Base-by-base conservation (phyloP, 2,888 invertebrate species). In the Seira ritae region DNA sequence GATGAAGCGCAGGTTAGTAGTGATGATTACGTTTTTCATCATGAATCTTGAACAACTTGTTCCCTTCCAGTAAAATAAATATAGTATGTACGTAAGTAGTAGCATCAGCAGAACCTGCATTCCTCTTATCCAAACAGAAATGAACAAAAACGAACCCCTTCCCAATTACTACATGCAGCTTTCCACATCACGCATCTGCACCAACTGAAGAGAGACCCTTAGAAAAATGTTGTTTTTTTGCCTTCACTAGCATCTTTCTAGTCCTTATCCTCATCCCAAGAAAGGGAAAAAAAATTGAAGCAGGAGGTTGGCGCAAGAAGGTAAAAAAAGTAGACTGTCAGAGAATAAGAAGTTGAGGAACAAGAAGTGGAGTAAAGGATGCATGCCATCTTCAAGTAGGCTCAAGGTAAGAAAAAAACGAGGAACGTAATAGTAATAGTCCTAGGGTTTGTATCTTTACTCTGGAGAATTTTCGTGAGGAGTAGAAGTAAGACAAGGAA, bases 81-180 rank as follows among this genome's bases (percentile, higher is more conserved):
- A n/a, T n/a, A n/a, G n/a, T n/a, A n/a, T n/a, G n/a, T n/a, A n/a
- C n/a, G n/a, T n/a, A n/a, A n/a, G n/a, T n/a, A n/a, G n/a, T n/a
- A n/a, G n/a, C n/a, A n/a, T n/a, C n/a, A 67, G 69, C 80, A 69
- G 74, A 73, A 80, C 80, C 80, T 80, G 80, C 69, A 67, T 69
- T 22, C 65, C 71, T 70, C 67, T 72, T 72, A 79, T 77, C n/a
- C n/a, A n/a, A n/a, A n/a, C n/a, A n/a, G n/a, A n/a, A n/a, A n/a
- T n/a, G n/a, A n/a, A 31, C 31, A 31, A 2, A 31, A 31, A 2
- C 31, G 2, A 31, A 8, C 31, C 42, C 68, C 19, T 67, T 74
- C 74, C 75, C 70, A 81, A 80, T 80, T 80, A n/a, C 50, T 62
- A 70, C 81, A 81, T 74, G 69, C 80, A 80, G 74, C 75, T 80